A percentile compares a stretch with the other conserved stretches of the same genome.
Conservation (phyloP, 2,888 invertebrate genomes). For the Neoitamus cyanurus region DNA sequence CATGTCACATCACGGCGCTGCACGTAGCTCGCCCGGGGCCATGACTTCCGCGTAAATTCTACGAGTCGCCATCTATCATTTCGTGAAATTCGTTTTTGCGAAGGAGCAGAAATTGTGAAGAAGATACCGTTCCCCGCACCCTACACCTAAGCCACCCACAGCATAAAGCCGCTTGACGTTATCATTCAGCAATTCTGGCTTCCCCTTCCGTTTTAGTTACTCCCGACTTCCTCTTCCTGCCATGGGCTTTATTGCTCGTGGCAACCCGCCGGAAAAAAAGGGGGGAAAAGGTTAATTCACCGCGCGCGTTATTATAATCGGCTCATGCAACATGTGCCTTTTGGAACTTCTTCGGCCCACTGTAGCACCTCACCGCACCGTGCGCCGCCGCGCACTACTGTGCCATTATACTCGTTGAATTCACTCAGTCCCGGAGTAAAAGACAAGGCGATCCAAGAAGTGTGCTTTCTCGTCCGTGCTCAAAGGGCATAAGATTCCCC, state of each 20-base stretch:
- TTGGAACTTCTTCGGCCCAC: background rate
- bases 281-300: background rate
- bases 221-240: background rate
- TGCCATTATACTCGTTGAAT: background rate
- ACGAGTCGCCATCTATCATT: background rate
- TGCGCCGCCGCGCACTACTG: background rate
- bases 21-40: background rate
- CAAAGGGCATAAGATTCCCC: background rate
- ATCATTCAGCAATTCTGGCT: background rate
- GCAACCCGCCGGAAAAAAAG: background rate
- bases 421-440: background rate
- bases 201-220: background rate
- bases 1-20: background rate
- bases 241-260: background rate
- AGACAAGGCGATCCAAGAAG: background rate
- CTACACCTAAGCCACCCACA: background rate
- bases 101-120: background rate
- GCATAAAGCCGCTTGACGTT: background rate
- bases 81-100: background rate
- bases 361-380: background rate
- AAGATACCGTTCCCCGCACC: background rate
- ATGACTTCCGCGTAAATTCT: background rate
- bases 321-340: background rate
- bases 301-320: background rate
- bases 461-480: background rate